Evolutionary conservation across 2,113 vertebrate species (phyloP).

Genomic region (Siphamia tubifer): DNA sequence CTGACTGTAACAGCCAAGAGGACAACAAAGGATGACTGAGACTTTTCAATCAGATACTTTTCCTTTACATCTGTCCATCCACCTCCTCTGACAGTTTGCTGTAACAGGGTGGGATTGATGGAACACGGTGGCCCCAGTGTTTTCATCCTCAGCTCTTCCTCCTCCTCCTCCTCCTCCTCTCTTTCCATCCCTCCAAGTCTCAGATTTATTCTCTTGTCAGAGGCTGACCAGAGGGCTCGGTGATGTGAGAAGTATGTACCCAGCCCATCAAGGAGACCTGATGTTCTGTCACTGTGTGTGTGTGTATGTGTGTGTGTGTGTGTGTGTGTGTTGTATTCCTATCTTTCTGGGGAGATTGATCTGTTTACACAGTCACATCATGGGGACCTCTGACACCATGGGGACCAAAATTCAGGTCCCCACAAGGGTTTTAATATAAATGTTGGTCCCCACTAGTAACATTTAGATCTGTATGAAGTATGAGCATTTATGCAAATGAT

Average conservation of each 20-base stretch:
- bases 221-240: constrained; percentile 54
- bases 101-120: constrained; percentile 60
- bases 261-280: constrained; percentile 46
- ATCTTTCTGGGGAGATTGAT: no score
- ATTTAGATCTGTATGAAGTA: no score
- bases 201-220: constrained; percentile 75
- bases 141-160: constrained; percentile 41
- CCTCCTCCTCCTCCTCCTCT: background rate
- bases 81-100: constrained; percentile 47
- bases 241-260: constrained; percentile 46
- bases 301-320: constrained; percentile 2
- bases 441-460: no score
- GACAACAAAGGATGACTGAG: constrained; percentile 38
- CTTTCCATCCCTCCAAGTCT: background rate
- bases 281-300: constrained; percentile 29
- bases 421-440: no score
- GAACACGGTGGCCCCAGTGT: constrained; percentile 33
- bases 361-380: no score
- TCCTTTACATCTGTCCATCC: constrained; percentile 33
- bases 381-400: no score
- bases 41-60: constrained; percentile 48
- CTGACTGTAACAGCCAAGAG: constrained; percentile 30
- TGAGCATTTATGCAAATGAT: no score
- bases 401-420: no score
- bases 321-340: no score